Conservation (phyloP, 2,888 invertebrate genomes). For the Drosophila mettleri region DNA sequence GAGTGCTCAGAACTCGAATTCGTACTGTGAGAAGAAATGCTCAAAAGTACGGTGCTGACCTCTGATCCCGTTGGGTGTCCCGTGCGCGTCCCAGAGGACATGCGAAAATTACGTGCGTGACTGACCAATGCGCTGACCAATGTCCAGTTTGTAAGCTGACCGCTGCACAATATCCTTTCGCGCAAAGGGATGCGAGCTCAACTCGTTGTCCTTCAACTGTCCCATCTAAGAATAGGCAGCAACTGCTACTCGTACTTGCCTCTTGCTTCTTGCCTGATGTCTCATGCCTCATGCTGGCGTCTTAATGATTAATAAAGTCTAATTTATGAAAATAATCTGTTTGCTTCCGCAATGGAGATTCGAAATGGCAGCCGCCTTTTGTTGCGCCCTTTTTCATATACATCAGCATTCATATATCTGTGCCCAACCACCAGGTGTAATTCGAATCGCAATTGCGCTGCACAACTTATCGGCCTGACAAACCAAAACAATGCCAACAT, state of each 20-base stretch:
- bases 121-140: slow-evolving; percentile 83
- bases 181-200: slow-evolving; percentile 48
- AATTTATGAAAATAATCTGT: slow-evolving; percentile 83
- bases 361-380: slow-evolving; percentile 47
- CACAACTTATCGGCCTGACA: slow-evolving; percentile 71
- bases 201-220: slow-evolving; percentile 79
- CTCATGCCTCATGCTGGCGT: slow-evolving; percentile 66
- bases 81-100: slow-evolving; percentile 43
- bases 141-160: slow-evolving; percentile 74
- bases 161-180: slow-evolving; percentile 63
- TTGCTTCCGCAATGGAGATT: slow-evolving; percentile 52
- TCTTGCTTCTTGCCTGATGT: slow-evolving; percentile 28
- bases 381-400: slow-evolving; percentile 21
- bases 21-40: slow-evolving; percentile 81
- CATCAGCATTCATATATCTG: background rate
- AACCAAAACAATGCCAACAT: slow-evolving; percentile 81
- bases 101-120: slow-evolving; percentile 79
- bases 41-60: slow-evolving; percentile 83
- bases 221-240: slow-evolving; percentile 43
- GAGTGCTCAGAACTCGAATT: slow-evolving; percentile 16
- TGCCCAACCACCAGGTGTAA: slow-evolving; percentile 65
- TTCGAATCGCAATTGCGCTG: slow-evolving; percentile 65
- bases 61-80: slow-evolving; percentile 76
- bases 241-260: slow-evolving; percentile 13
- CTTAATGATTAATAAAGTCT: slow-evolving; percentile 83